phyloP scores from a whole-genome alignment of 2,797 vertebrate species.

The Pseudomugil gertrudae region DNA sequence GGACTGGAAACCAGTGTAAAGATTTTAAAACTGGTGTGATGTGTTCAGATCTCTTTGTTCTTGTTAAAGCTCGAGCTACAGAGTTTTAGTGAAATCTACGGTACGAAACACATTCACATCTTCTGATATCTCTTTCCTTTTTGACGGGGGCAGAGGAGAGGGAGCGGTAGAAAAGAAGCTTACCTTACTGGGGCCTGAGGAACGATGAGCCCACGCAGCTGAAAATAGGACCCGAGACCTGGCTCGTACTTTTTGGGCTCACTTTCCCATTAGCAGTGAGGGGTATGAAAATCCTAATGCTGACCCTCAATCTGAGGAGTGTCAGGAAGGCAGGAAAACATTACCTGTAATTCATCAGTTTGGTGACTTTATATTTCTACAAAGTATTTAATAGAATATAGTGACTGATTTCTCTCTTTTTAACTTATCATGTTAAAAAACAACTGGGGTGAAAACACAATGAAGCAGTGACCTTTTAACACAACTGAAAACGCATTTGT shows the following conservation, averaged over 20 bases:
- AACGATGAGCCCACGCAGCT: slow-evolving; percentile 57
- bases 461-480: not conserved
- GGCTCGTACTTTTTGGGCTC: slow-evolving; percentile 65
- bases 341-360: not conserved
- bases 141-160: slow-evolving; percentile 34
- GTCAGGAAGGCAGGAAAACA: not conserved
- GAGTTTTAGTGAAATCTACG: no score
- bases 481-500: not conserved
- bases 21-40: no score
- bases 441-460: no score
- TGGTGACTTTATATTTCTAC: not conserved
- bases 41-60: no score
- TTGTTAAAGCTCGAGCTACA: no score
- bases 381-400: no score
- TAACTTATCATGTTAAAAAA: not conserved
- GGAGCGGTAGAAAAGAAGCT: slow-evolving; percentile 46
- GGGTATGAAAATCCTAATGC: slow-evolving; percentile 58
- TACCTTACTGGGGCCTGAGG: slow-evolving; percentile 73
- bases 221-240: slow-evolving; percentile 62
- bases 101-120: slow-evolving; percentile 21
- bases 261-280: slow-evolving; percentile 63
- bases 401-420: not conserved
- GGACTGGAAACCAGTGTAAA: no score
- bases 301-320: slow-evolving; percentile 45
- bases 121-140: not conserved